Percentiles rank a stretch among this genome's conserved stretches.
Conservation (phyloP, 2,797 vertebrate species). For the Pseudopleuronectes americanus region DNA sequence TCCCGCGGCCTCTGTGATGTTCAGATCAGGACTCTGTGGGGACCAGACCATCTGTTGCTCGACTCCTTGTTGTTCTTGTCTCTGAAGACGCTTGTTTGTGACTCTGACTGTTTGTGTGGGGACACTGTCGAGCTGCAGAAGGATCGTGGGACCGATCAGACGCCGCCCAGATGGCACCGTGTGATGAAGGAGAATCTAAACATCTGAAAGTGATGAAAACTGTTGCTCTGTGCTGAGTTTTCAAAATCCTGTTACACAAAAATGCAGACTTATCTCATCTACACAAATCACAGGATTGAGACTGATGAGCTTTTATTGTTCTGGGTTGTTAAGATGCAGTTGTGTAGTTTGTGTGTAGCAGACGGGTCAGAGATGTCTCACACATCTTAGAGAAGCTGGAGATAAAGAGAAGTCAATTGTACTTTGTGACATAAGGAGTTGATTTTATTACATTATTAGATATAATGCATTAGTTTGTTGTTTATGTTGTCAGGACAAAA, state of each 20-base stretch:
- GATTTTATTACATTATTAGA: no score
- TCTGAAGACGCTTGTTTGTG: background rate
- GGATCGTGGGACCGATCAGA: background rate
- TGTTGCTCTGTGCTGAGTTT: background rate
- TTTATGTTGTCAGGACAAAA: no score
- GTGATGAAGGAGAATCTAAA: background rate
- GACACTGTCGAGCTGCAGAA: background rate
- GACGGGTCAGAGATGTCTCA: no score
- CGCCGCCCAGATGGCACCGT: background rate
- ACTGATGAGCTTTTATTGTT: no score
- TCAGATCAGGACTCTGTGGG: background rate
- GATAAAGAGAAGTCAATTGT: no score
- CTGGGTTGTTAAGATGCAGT: no score
- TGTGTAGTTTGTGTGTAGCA: no score
- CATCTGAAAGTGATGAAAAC: background rate
- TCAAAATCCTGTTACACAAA: background rate
- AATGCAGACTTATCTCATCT: no score
- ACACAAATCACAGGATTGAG: no score
- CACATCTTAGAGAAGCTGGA: no score
- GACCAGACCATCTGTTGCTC: background rate
- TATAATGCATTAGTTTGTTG: no score
- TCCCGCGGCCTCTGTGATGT: background rate
- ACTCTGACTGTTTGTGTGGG: background rate
- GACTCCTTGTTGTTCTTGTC: background rate
- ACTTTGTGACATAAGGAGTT: no score